phyloP scores from a whole-genome alignment of 2,888 invertebrate species.

The Syrista parreyssii region DNA sequence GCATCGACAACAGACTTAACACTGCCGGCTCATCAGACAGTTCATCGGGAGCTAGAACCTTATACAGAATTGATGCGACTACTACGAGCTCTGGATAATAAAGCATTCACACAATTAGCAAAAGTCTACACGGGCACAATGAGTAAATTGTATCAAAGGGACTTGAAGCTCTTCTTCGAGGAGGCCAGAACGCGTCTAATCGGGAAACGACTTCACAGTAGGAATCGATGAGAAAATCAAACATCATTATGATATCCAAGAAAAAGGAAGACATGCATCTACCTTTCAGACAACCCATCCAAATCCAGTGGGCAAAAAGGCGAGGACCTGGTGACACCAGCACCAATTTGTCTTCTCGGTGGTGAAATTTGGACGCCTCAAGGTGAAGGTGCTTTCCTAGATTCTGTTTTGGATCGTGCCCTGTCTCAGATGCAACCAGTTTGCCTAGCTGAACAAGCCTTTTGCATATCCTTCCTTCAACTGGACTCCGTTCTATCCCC shows the following conservation, averaged over 20 bases:
- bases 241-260: background rate
- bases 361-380: constrained; percentile 58
- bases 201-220: constrained; percentile 50
- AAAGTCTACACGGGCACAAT: constrained; percentile 87
- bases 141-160: constrained; percentile 89
- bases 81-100: constrained; percentile 87
- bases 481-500: constrained; percentile 70
- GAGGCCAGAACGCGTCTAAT: constrained; percentile 69
- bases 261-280: background rate
- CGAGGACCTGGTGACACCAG: constrained; percentile 56
- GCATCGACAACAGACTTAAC: constrained; percentile 69
- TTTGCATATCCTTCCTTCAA: constrained; percentile 93
- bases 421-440: constrained; percentile 90
- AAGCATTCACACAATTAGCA: constrained; percentile 83
- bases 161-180: constrained; percentile 83
- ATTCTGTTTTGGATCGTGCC: constrained; percentile 84
- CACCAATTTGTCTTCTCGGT: constrained; percentile 59
- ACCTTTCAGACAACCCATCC: constrained; percentile 44
- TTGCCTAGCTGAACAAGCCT: constrained; percentile 94
- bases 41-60: constrained; percentile 87
- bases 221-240: background rate
- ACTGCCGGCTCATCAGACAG: constrained; percentile 80
- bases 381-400: constrained; percentile 63
- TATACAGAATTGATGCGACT: constrained; percentile 94
- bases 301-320: constrained; percentile 56